These are phyloP conservation scores for Malacoraja senta DNA, from an alignment of 2,797 vertebrate genomes.

Conservation along the genomic window DNA sequence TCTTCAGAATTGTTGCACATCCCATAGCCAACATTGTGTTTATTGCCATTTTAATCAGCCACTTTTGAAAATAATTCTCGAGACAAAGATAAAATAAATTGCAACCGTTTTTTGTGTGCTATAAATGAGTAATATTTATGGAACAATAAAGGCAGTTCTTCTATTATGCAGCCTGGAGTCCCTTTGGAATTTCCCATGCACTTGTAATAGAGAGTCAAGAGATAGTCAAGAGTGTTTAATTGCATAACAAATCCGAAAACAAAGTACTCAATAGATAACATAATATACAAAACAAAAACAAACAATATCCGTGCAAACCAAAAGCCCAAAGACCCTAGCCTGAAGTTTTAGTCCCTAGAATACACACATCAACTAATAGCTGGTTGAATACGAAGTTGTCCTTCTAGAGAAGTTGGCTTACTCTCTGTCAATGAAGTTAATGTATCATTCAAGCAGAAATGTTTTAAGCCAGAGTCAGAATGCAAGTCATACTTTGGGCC, in stretches of 20 bases:
- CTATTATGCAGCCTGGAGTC: background rate
- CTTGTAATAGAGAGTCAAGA: too few species aligned
- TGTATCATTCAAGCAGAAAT: background rate
- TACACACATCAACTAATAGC: background rate
- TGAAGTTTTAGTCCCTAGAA: background rate
- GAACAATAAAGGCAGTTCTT: background rate
- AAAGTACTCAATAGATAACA: too few species aligned
- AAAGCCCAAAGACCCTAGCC: too few species aligned
- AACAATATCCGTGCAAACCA: too few species aligned
- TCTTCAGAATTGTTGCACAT: too few species aligned
- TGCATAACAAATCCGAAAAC: too few species aligned
- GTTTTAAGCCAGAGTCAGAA: background rate
- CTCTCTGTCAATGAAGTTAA: background rate
- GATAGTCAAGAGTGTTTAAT: too few species aligned
- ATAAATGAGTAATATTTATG: background rate
- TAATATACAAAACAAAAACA: too few species aligned
- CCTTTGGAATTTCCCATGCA: background rate
- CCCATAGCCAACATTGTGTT: background rate
- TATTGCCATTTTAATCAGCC: background rate
- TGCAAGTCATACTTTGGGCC: background rate
- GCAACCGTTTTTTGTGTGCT: background rate
- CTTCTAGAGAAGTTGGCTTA: background rate
- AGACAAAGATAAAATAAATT: background rate
- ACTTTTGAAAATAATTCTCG: background rate
- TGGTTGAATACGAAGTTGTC: background rate